Conservation (phyloP, 2,113 vertebrate species). For the Peucedramus taeniatus region DNA sequence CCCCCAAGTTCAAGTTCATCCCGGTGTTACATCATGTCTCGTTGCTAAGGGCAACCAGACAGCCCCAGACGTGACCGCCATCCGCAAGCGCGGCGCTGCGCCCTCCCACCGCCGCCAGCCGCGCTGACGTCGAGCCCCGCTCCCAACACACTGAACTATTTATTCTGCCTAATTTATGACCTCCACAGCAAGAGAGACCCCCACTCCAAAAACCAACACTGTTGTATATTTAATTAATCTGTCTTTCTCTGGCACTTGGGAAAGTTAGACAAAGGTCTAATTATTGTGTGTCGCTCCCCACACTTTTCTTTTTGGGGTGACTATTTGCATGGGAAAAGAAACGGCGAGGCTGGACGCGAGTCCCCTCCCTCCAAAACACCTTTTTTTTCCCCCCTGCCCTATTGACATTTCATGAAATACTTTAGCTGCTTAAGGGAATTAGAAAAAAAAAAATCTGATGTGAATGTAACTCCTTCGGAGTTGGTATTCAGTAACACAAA, state of each 20-base stretch:
- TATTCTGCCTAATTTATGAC: conserved; percentile 85
- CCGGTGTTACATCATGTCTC: conserved; percentile 97
- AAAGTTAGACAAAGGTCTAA: conserved; percentile 88
- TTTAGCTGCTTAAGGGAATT: conserved; percentile 85
- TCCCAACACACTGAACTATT: conserved; percentile 85
- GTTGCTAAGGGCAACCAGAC: conserved; percentile 96
- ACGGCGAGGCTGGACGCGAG: conserved; percentile 44
- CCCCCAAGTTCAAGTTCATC: conserved; percentile 97
- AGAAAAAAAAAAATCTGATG: conserved; percentile 74
- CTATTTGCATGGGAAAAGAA: conserved; percentile 82
- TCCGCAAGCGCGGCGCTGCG: conserved; percentile 83
- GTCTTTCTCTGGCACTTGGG: conserved; percentile 80
- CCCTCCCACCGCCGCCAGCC: conserved; percentile 78
- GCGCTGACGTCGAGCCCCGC: conserved; percentile 73
- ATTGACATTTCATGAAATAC: conserved; percentile 84
- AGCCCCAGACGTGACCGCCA: conserved; percentile 96
- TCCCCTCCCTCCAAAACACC: conserved; percentile 59
- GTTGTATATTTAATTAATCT: conserved; percentile 87
- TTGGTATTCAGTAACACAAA: conserved; percentile 84
- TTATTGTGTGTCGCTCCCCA: conserved; percentile 79
- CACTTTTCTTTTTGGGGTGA: conserved; percentile 73
- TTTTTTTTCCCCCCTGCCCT: conserved; percentile 68
- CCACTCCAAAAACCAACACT: conserved; percentile 82
- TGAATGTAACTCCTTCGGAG: conserved; percentile 82
- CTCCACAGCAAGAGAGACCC: conserved; percentile 75